A percentile compares a stretch with the other conserved stretches of the same genome.
These are phyloP conservation scores for Lordiphosa clarofinis DNA, from an alignment of 1,140 invertebrate genomes.

Conservation along the genomic window DNA sequence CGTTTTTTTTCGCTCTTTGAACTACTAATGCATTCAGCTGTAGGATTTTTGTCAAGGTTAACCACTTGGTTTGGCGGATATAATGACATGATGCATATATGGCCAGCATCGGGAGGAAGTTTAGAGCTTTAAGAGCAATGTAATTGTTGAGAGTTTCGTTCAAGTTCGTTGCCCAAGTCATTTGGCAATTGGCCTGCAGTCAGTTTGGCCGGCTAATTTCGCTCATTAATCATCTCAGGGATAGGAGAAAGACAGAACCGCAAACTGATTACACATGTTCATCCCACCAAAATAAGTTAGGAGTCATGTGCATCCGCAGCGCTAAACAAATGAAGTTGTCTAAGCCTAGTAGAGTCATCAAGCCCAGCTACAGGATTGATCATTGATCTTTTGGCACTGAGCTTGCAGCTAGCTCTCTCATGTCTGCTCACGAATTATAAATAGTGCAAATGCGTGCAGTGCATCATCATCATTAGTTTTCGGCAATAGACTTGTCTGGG, in stretches of 20 bases:
- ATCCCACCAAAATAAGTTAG: constrained; percentile 57
- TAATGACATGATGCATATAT: constrained; percentile 69
- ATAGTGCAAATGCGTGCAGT: constrained; percentile 76
- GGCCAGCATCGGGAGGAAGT: constrained; percentile 60
- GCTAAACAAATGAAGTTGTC: constrained; percentile 76
- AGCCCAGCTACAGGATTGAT: constrained; percentile 57
- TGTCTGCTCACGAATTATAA: constrained; percentile 66
- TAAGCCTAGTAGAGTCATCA: constrained; percentile 67
- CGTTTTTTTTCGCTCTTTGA: constrained; percentile 47
- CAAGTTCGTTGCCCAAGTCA: constrained; percentile 73
- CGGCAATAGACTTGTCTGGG: constrained; percentile 67
- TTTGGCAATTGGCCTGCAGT: constrained; percentile 38
- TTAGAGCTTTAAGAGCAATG: constrained; percentile 48
- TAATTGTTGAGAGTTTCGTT: constrained; percentile 69
- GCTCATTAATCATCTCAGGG: constrained; percentile 66
- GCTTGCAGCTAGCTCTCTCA: constrained; percentile 23
- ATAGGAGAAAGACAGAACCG: constrained; percentile 22
- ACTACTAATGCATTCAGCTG: constrained; percentile 79
- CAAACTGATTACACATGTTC: constrained; percentile 68
- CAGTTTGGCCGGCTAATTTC: constrained; percentile 53
- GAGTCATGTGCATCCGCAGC: constrained; percentile 25
- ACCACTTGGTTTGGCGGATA: constrained; percentile 65
- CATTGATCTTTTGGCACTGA: constrained; percentile 77
- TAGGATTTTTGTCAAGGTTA: constrained; percentile 79
- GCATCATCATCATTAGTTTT: constrained; percentile 76